A percentile compares a stretch with the other conserved stretches of the same genome.
Evolutionary conservation across 1,140 invertebrate species (phyloP).

Genomic region (Drosophila auraria): DNA sequence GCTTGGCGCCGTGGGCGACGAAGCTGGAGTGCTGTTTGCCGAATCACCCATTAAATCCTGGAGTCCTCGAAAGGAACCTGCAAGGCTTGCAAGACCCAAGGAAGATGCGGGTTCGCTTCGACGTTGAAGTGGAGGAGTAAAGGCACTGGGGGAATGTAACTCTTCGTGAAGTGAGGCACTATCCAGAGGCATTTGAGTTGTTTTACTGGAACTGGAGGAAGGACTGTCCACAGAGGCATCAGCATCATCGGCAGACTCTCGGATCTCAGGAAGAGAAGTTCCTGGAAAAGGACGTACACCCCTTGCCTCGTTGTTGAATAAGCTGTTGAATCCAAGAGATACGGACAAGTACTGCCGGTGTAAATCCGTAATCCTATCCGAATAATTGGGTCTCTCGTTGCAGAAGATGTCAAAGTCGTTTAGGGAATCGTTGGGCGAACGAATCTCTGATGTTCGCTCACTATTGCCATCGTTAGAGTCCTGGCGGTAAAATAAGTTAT

Average conservation of each 20-base stretch:
- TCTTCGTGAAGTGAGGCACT: constrained; percentile 44
- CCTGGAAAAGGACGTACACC: background rate
- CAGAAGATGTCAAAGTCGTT: constrained; percentile 74
- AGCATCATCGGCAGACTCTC: constrained; percentile 33
- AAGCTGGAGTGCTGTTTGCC: background rate
- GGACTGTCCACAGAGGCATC: constrained; percentile 55
- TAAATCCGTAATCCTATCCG: constrained; percentile 80
- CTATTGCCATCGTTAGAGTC: constrained; percentile 48
- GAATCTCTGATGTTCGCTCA: constrained; percentile 32
- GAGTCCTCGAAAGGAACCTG: constrained; percentile 43
- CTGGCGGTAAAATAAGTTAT: too few species aligned
- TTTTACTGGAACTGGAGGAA: constrained; percentile 56
- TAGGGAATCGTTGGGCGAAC: constrained; percentile 45
- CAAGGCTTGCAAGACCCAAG: background rate
- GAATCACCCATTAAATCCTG: constrained; percentile 46
- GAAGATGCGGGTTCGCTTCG: constrained; percentile 16
- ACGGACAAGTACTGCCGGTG: constrained; percentile 81
- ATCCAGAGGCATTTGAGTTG: constrained; percentile 19
- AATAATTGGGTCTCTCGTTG: constrained; percentile 73
- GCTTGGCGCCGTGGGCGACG: constrained; percentile 16
- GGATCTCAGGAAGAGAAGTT: constrained; percentile 10
- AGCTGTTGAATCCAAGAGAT: constrained; percentile 77
- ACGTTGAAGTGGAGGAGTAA: constrained; percentile 40
- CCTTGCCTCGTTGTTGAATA: constrained; percentile 63
- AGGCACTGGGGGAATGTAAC: constrained; percentile 74